Evolutionary conservation across 2,888 invertebrate genomes (phyloP).

Genomic region (Andrena minutula): DNA sequence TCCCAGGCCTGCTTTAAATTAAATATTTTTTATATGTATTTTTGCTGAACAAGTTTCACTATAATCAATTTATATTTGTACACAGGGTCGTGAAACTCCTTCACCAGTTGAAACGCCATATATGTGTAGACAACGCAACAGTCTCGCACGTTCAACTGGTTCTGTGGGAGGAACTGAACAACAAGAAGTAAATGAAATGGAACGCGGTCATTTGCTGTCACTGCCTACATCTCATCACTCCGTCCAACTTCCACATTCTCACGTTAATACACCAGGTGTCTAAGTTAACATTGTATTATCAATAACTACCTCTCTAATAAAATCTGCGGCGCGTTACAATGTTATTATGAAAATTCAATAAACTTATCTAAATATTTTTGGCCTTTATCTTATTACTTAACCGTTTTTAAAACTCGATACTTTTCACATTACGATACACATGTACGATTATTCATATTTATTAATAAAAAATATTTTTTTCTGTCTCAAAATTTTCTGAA

Average conservation of each 20-base stretch:
- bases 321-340: slow-evolving; percentile 65
- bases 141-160: slow-evolving; percentile 86
- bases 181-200: slow-evolving; percentile 84
- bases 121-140: slow-evolving; percentile 92
- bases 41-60: background rate
- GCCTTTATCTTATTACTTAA: background rate
- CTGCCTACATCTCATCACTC: slow-evolving; percentile 78
- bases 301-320: slow-evolving; percentile 73
- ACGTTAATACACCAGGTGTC: slow-evolving; percentile 73
- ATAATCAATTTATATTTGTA: slow-evolving; percentile 27
- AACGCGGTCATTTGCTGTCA: slow-evolving; percentile 82
- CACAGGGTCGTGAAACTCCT: slow-evolving; percentile 88
- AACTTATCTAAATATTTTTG: slow-evolving; percentile 49
- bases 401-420: background rate
- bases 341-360: slow-evolving; percentile 75
- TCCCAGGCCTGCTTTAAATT: too few species aligned
- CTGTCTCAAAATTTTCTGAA: background rate
- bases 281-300: slow-evolving; percentile 68
- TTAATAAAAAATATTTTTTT: background rate
- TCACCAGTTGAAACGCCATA: slow-evolving; percentile 93
- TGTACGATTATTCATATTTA: background rate
- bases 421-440: background rate
- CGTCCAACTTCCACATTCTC: slow-evolving; percentile 79
- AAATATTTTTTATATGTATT: background rate
- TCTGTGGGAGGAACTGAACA: slow-evolving; percentile 78